Conservation (phyloP, 2,888 invertebrate genomes). For the Cyaniris semiargus region DNA sequence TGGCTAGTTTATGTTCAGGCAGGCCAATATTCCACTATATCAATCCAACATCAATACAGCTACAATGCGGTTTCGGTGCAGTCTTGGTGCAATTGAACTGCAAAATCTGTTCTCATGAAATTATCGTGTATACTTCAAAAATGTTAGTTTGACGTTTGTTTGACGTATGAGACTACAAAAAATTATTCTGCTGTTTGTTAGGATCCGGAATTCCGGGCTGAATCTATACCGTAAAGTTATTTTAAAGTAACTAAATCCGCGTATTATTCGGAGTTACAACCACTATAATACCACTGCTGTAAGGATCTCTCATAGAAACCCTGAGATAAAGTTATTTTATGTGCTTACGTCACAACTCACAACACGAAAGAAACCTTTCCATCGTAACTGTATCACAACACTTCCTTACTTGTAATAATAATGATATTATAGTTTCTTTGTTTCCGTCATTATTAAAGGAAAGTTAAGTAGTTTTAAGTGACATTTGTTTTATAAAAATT, state of each 20-base stretch:
- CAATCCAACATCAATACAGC: not conserved
- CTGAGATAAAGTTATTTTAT: not conserved
- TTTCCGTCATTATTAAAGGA: not conserved
- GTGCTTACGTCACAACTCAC: not conserved
- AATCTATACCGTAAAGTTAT: too few species aligned
- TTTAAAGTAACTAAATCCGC: too few species aligned
- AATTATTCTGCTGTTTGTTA: too few species aligned
- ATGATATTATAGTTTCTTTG: not conserved
- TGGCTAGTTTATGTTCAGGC: conserved; percentile 29
- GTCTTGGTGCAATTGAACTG: not conserved
- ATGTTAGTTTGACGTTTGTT: too few species aligned
- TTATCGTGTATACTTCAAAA: too few species aligned
- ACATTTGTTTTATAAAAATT: too few species aligned
- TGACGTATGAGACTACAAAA: too few species aligned
- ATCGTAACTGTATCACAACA: not conserved
- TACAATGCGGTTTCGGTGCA: not conserved
- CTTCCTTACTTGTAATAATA: not conserved
- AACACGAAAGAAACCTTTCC: not conserved
- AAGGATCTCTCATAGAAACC: too few species aligned
- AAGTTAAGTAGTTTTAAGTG: not conserved
- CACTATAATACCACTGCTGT: too few species aligned
- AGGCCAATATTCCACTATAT: not conserved
- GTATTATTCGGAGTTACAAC: too few species aligned
- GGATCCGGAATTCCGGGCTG: too few species aligned
- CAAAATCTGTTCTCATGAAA: not conserved